Conservation (phyloP, 1,140 invertebrate species). For the Ceratina calcarata region DNA sequence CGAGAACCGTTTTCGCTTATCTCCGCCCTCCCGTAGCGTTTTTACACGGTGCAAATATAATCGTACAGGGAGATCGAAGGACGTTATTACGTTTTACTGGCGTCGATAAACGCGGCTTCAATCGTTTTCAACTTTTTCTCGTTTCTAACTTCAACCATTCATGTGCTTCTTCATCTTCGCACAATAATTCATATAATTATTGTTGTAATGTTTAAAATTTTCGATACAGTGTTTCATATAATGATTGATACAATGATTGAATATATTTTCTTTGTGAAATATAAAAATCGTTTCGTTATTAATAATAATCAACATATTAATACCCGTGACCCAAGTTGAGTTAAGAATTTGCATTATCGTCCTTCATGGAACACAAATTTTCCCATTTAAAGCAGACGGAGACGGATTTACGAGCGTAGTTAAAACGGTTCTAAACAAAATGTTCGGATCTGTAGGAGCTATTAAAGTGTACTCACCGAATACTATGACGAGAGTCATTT, state of each 20-base stretch:
- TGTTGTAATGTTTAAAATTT: no score
- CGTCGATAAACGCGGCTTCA: slow-evolving; percentile 32
- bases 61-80: slow-evolving; percentile 21
- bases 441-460: no score
- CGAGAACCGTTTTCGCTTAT: slow-evolving; percentile 28
- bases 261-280: no score
- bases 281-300: no score
- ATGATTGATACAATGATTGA: no score
- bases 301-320: no score
- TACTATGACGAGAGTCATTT: slow-evolving; percentile 98
- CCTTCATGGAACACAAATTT: neutral
- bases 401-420: no score
- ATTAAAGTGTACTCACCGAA: slow-evolving; percentile 85
- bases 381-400: no score
- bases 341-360: neutral
- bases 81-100: slow-evolving; percentile 42
- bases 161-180: neutral
- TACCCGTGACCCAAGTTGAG: no score
- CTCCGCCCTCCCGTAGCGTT: slow-evolving; percentile 6
- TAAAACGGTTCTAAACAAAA: no score
- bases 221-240: no score
- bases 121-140: neutral
- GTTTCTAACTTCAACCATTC: neutral
- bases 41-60: slow-evolving; percentile 56
- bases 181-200: neutral